Base-by-base conservation (phyloP, 2,888 invertebrate genomes). In the Leucozona laternaria region DNA sequence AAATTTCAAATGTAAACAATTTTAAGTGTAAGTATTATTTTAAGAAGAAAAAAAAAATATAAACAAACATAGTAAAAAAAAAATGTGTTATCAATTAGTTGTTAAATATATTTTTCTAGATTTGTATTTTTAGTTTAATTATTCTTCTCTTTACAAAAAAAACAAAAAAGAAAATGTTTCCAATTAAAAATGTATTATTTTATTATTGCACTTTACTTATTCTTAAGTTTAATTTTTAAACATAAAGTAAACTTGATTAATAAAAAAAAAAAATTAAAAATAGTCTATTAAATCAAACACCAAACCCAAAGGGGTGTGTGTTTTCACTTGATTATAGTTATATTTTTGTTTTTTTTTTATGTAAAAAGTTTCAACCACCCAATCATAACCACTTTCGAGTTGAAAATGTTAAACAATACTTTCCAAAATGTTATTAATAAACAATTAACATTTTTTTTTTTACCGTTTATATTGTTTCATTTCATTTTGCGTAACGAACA, bases 181-280 rank as follows among this genome's bases (percentile, higher is more conserved):
- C 43, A 28, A 43, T 43, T 43, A 64, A 45, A 45, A 79, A 71
- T 77, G 84, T 85, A 80, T 85, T 85, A 80, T 80, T 76, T 71
- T 68, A 40, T 15, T 25, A 45, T 71, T 75, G 71, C 72, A 77
- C 76, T 68, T 22, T 72, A 78, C 77, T 70, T 77, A 80, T 62
- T 34, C 20, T 37, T 58, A 37, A 37, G 43, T 15, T 66, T 62
- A 58, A 50, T 45, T 66, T 66, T 72, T 66, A 31, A 66, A 48
- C 5, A 60, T 10, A 17, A 34, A 40, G 2, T 43, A 13, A 28
- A 62, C n/a, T 64, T 72, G 62, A 45, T 17, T 34, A 48, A 7
- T 17, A 45, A 8, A 48, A 48, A 17, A 28, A n/a, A 43, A 25
- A 40, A n/a, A n/a, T n/a, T 43, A 55, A 53, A 60, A 78, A 57